Evolutionary conservation across 30 jellyfish, hydroid and myxozoan species (phyloP).

Genomic region (Hydractinia echinata): DNA sequence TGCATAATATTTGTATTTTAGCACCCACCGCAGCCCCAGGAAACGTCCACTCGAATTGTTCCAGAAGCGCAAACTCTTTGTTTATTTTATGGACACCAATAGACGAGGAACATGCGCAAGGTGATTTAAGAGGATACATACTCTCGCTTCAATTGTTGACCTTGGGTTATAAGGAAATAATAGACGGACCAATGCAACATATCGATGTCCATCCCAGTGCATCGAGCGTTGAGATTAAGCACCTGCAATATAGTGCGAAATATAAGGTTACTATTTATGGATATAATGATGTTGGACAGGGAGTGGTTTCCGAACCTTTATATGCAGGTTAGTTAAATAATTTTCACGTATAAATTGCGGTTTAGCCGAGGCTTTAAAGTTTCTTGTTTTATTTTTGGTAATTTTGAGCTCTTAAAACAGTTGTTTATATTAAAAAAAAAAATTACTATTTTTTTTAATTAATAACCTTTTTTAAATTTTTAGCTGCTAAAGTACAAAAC

Average conservation of each 20-base stretch:
- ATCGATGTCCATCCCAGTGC: background rate
- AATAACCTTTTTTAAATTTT: no score
- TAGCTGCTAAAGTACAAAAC: no score
- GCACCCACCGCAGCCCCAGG: slow-evolving; percentile 30
- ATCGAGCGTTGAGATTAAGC: background rate
- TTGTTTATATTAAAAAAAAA: no score
- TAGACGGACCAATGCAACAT: background rate
- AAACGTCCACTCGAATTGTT: background rate
- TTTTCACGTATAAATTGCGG: no score
- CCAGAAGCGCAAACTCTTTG: background rate
- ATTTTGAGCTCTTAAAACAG: no score
- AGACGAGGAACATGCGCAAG: slow-evolving; percentile 4
- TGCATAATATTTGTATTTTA: background rate
- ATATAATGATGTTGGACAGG: slow-evolving; percentile 16
- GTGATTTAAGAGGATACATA: slow-evolving; percentile 12
- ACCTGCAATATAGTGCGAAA: background rate
- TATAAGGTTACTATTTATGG: slow-evolving; percentile 10
- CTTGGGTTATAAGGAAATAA: background rate
- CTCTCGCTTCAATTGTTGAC: background rate
- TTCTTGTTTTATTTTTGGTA: no score
- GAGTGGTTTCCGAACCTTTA: slow-evolving; percentile 12
- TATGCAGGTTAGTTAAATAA: slow-evolving; percentile 11
- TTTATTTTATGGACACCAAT: background rate
- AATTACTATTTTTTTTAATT: no score
- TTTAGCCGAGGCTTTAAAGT: no score